Percentiles rank a stretch among this genome's conserved stretches.
Evolutionary conservation across 1,140 invertebrate genomes (phyloP).

Genomic region (Megalopta genalis): DNA sequence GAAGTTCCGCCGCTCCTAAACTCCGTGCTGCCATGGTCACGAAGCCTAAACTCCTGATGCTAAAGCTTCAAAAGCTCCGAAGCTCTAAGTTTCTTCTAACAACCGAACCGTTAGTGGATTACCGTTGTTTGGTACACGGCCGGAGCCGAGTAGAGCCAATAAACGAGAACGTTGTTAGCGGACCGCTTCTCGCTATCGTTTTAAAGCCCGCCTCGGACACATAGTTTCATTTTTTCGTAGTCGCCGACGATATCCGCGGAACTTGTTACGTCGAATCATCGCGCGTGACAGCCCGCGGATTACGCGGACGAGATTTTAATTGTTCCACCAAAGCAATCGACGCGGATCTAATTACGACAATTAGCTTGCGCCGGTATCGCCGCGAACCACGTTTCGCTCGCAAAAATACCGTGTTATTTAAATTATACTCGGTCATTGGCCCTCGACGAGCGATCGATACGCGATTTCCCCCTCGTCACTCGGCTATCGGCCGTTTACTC

Average conservation of each 20-base stretch:
- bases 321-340: conserved; percentile 43
- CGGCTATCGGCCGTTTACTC: conserved; percentile 29
- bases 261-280: not conserved
- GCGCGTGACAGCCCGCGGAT: conserved; percentile 26
- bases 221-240: too few relatives aligned
- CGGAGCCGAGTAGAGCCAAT: not conserved
- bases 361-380: conserved; percentile 39
- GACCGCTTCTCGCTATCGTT: not conserved
- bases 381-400: conserved; percentile 23
- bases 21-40: not conserved
- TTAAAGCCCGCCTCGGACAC: too few relatives aligned
- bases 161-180: not conserved
- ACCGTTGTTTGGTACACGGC: not conserved
- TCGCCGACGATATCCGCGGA: not conserved
- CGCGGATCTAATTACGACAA: conserved; percentile 56
- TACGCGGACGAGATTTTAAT: conserved; percentile 52
- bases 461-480: conserved; percentile 33
- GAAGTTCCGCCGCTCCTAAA: not conserved
- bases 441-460: conserved; percentile 46
- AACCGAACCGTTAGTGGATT: conserved; percentile 3
- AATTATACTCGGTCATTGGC: conserved; percentile 52
- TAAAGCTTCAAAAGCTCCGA: not conserved
- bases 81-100: not conserved
- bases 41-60: not conserved
- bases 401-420: conserved; percentile 54